These are phyloP conservation scores for Eufriesea mexicana DNA, from an alignment of 1,140 invertebrate species.

Conservation along the genomic window DNA sequence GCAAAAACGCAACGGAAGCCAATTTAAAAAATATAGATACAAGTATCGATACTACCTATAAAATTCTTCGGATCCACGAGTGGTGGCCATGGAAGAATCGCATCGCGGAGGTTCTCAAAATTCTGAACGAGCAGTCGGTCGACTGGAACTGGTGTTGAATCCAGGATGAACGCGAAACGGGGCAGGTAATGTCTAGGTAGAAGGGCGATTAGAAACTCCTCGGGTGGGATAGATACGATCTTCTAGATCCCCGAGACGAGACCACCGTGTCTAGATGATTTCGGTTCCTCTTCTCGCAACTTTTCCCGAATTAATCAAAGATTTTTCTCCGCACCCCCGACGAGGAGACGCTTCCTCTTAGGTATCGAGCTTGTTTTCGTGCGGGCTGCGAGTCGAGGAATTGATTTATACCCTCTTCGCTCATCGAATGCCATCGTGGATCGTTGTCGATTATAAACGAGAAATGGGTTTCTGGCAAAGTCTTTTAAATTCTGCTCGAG, in stretches of 20 bases:
- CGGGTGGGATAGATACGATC: neutral
- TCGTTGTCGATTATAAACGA: conserved; percentile 9
- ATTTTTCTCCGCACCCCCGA: neutral
- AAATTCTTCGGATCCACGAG: too few species aligned
- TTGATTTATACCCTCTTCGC: conserved; percentile 15
- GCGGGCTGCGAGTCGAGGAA: neutral
- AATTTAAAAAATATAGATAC: too few species aligned
- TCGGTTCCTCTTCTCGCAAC: conserved; percentile 30
- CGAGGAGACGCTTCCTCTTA: neutral
- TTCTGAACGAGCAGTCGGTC: neutral
- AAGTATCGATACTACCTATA: neutral
- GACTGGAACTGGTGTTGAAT: conserved; percentile 3
- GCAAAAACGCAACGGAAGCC: too few species aligned
- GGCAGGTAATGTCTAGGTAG: neutral
- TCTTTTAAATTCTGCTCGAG: neutral
- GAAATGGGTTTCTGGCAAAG: neutral
- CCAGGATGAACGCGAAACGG: neutral
- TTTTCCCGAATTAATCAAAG: conserved; percentile 37
- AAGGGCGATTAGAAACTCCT: conserved; percentile 23
- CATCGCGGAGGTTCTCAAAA: neutral
- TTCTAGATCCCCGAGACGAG: neutral
- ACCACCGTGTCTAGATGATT: neutral
- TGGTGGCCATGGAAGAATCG: too few species aligned
- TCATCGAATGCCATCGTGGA: neutral
- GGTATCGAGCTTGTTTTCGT: conserved; percentile 10